Evolutionary conservation across 2,113 vertebrate genomes (phyloP).

Genomic region (Phalacrocorax pelagicus): DNA sequence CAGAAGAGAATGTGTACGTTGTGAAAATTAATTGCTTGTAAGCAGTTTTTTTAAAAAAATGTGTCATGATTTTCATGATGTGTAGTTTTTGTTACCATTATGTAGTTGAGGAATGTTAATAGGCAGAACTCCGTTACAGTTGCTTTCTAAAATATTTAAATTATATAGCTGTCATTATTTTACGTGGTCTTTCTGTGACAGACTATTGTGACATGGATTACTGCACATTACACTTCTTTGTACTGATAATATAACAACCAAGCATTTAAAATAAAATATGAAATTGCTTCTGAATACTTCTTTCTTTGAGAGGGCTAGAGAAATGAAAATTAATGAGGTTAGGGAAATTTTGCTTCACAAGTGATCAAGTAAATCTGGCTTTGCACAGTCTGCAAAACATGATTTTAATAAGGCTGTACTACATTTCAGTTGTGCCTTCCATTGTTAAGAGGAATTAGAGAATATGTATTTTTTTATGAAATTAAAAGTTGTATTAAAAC

Average conservation of each 20-base stretch:
- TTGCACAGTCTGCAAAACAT: background rate
- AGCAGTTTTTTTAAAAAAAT: background rate
- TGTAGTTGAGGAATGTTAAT: background rate
- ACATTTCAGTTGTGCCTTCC: background rate
- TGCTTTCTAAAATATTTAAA: background rate
- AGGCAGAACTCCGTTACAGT: background rate
- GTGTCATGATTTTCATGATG: background rate
- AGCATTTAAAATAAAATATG: conserved; percentile 16
- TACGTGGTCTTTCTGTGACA: background rate
- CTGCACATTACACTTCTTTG: background rate
- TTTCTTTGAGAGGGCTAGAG: conserved; percentile 13
- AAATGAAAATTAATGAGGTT: conserved; percentile 48
- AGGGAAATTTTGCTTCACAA: conserved; percentile 19
- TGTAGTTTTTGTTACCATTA: background rate
- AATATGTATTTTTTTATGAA: background rate
- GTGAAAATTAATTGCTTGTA: background rate
- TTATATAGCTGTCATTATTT: background rate
- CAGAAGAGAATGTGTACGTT: background rate
- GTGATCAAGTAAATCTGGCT: conserved; percentile 9
- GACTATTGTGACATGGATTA: background rate
- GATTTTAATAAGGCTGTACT: background rate
- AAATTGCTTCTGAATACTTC: conserved; percentile 28
- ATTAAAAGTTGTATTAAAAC: background rate
- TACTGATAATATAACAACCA: background rate
- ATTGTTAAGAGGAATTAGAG: conserved; percentile 5